phyloP scores from a whole-genome alignment of 2,888 invertebrate genomes.

The Sussaba pulchella region DNA sequence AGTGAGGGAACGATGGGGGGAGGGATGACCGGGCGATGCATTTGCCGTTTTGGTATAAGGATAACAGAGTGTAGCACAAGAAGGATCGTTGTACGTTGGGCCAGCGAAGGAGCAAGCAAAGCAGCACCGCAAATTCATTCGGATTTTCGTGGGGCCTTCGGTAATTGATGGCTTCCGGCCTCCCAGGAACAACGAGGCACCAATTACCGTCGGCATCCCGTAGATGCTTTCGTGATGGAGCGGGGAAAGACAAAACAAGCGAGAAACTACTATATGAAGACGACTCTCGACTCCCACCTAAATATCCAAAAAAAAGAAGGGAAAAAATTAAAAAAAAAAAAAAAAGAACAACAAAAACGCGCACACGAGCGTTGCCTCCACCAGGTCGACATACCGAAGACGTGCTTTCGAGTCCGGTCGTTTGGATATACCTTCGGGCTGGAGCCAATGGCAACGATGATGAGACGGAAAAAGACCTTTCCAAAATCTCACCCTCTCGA shows the following conservation, averaged over 20 bases:
- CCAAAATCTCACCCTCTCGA: conserved; percentile 28
- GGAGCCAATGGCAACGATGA: conserved; percentile 17
- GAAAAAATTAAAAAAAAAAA: no score
- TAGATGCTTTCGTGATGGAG: conserved; percentile 49
- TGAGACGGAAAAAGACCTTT: conserved; percentile 43
- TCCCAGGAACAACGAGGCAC: conserved; percentile 69
- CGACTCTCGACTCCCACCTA: conserved; percentile 46
- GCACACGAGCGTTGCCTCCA: conserved; percentile 36
- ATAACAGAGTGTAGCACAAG: conserved; percentile 7
- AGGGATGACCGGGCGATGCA: conserved; percentile 22
- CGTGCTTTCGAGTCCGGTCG: conserved; percentile 8
- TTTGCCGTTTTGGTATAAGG: neutral
- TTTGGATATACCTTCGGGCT: neutral
- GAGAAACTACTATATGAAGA: conserved; percentile 32
- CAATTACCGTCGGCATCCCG: conserved; percentile 74
- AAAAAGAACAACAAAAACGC: no score
- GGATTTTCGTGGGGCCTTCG: conserved; percentile 66
- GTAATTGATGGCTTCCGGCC: conserved; percentile 76
- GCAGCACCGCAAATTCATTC: conserved; percentile 67
- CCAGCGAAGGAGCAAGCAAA: conserved; percentile 10
- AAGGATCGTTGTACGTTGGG: conserved; percentile 21
- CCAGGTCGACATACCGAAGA: conserved; percentile 44
- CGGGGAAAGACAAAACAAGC: conserved; percentile 54
- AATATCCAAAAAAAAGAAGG: conserved; percentile 39
- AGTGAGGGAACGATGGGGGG: no score